These are phyloP conservation scores for Coptotermes formosanus DNA, from an alignment of 1,140 invertebrate species.

Conservation along the genomic window DNA sequence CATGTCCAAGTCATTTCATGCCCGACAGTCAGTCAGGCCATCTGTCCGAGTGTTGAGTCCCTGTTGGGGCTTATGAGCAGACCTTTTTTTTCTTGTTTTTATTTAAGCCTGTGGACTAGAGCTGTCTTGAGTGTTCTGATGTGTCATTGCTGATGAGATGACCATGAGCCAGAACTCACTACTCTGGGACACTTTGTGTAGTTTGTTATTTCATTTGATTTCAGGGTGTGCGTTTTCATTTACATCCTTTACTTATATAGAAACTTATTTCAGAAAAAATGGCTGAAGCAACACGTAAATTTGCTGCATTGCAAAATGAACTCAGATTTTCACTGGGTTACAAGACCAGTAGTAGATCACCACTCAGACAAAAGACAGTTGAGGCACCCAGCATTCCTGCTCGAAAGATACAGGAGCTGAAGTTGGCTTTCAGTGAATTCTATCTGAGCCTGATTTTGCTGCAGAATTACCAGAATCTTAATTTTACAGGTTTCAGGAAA, in stretches of 20 bases:
- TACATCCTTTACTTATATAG: background rate
- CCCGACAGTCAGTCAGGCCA: too few relatives aligned
- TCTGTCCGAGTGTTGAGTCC: too few relatives aligned
- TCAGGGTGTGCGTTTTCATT: too few relatives aligned
- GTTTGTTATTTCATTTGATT: too few relatives aligned
- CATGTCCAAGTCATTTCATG: too few relatives aligned
- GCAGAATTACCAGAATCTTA: constrained; percentile 75
- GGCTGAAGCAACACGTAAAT: constrained; percentile 82
- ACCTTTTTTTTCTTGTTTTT: too few relatives aligned
- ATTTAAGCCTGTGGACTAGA: too few relatives aligned
- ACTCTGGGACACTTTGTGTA: too few relatives aligned
- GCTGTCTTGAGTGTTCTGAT: too few relatives aligned
- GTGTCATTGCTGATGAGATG: too few relatives aligned
- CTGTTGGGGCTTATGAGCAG: too few relatives aligned
- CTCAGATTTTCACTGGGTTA: constrained; percentile 53
- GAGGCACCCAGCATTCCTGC: constrained; percentile 47
- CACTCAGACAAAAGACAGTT: background rate
- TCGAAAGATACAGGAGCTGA: constrained; percentile 78
- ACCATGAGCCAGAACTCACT: too few relatives aligned
- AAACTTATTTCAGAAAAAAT: constrained; percentile 67
- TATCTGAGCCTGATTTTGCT: constrained; percentile 82
- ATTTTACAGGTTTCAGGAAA: constrained; percentile 90
- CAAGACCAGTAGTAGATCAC: background rate
- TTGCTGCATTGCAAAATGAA: constrained; percentile 71
- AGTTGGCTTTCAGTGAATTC: constrained; percentile 89